Evolutionary conservation across 1,140 invertebrate genomes (phyloP).

Genomic region (Rhysida immarginata): DNA sequence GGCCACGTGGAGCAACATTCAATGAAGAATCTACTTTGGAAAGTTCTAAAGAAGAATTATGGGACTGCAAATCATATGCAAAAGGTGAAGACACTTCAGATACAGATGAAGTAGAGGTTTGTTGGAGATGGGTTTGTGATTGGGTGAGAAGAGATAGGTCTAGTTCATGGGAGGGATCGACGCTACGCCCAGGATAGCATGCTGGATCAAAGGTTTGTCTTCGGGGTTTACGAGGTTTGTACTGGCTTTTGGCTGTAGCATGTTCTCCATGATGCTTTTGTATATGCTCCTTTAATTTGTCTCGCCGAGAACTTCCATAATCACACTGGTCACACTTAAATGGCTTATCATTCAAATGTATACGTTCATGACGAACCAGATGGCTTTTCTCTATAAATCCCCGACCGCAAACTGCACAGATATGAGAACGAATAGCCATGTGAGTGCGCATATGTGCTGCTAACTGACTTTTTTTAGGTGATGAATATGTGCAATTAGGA

Average conservation of each 20-base stretch:
- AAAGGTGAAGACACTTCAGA: background rate
- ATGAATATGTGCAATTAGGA: constrained; percentile 44
- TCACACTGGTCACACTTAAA: constrained; percentile 43
- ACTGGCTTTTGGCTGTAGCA: constrained; percentile 36
- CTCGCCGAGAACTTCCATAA: constrained; percentile 44
- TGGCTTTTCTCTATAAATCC: constrained; percentile 51
- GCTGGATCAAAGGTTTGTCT: constrained; percentile 1
- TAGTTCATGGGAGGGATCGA: background rate
- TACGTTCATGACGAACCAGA: constrained; percentile 43
- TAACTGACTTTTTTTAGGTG: constrained; percentile 48
- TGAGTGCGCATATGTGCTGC: constrained; percentile 46
- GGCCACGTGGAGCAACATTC: background rate
- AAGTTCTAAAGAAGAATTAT: background rate
- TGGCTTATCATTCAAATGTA: constrained; percentile 44
- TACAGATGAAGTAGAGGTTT: background rate
- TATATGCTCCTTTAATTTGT: constrained; percentile 51
- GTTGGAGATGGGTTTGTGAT: background rate
- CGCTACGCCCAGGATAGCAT: background rate
- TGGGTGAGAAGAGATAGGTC: background rate
- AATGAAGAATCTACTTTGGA: background rate
- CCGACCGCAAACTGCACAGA: constrained; percentile 42
- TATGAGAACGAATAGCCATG: constrained; percentile 43
- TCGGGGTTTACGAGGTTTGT: constrained; percentile 29
- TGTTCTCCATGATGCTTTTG: constrained; percentile 42
- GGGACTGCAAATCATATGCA: constrained; percentile 1